A percentile compares a stretch with the other conserved stretches of the same genome.
Conservation (phyloP, 2,888 invertebrate species). For the Herminia tarsipennalis region DNA sequence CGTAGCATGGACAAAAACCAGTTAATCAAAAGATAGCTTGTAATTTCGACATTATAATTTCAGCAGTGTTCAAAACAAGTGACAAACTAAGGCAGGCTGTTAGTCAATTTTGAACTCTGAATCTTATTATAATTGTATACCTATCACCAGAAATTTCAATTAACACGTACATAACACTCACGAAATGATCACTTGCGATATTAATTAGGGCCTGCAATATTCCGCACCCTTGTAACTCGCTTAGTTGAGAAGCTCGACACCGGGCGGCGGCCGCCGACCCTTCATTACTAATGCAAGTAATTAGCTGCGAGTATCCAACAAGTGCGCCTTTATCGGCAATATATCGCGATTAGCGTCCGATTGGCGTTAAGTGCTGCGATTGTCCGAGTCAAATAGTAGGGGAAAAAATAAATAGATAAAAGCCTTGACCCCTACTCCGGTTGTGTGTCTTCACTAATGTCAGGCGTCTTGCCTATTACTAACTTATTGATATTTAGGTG, state of each 20-base stretch:
- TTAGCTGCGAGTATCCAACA: conserved; percentile 70
- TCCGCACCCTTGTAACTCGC: conserved; percentile 37
- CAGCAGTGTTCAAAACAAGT: no score
- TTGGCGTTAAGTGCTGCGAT: conserved; percentile 73
- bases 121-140: no score
- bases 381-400: conserved; percentile 42
- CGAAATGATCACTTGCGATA: conserved; percentile 58
- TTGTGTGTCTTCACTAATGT: conserved; percentile 77
- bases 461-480: conserved; percentile 47
- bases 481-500: conserved; percentile 45
- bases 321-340: conserved; percentile 71
- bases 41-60: no score
- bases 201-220: conserved; percentile 55
- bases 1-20: no score
- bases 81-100: no score
- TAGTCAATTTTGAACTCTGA: no score
- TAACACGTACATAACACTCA: conserved; percentile 33
- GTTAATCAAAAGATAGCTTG: no score
- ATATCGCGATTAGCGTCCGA: conserved; percentile 75
- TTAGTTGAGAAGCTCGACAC: conserved; percentile 12
- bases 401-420: conserved; percentile 62
- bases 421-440: conserved; percentile 55
- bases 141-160: conserved; percentile 36
- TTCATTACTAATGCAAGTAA: conserved; percentile 81
- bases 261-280: conserved; percentile 40